A percentile compares a stretch with the other conserved stretches of the same genome.
phyloP scores from a whole-genome alignment of 2,888 invertebrate genomes.

The Rhyacophila evoluta region DNA sequence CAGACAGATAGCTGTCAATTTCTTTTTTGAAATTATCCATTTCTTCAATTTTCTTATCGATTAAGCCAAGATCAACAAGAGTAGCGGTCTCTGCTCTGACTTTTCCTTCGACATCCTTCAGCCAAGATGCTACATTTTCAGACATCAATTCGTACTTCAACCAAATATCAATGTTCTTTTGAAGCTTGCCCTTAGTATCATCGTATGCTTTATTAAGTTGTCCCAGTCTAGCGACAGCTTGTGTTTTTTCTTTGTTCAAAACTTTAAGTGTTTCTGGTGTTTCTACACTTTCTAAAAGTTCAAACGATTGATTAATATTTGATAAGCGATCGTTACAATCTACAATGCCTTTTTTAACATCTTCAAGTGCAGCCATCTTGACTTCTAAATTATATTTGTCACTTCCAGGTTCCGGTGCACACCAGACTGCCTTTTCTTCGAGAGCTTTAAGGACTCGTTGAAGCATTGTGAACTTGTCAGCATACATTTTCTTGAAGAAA shows the following conservation, averaged over 20 bases:
- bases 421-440: slow-evolving; percentile 92
- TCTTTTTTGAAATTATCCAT: slow-evolving; percentile 74
- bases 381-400: slow-evolving; percentile 94
- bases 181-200: slow-evolving; percentile 76
- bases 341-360: slow-evolving; percentile 78
- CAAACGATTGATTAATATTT: slow-evolving; percentile 79
- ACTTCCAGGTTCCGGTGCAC: slow-evolving; percentile 87
- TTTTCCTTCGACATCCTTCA: slow-evolving; percentile 83
- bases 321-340: slow-evolving; percentile 77
- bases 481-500: slow-evolving; percentile 88
- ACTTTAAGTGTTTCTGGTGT: slow-evolving; percentile 76
- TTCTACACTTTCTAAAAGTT: slow-evolving; percentile 80
- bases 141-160: slow-evolving; percentile 83
- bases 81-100: slow-evolving; percentile 80
- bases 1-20: slow-evolving; percentile 74
- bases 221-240: slow-evolving; percentile 78
- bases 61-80: slow-evolving; percentile 76
- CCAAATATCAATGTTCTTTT: slow-evolving; percentile 81
- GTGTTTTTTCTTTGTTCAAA: slow-evolving; percentile 77
- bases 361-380: slow-evolving; percentile 83
- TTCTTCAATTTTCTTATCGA: slow-evolving; percentile 78
- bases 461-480: slow-evolving; percentile 84
- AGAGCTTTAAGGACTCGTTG: slow-evolving; percentile 84
- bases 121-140: slow-evolving; percentile 80
- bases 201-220: slow-evolving; percentile 76